Conservation (phyloP, 2,797 vertebrate species). For the Mus minutoides region DNA sequence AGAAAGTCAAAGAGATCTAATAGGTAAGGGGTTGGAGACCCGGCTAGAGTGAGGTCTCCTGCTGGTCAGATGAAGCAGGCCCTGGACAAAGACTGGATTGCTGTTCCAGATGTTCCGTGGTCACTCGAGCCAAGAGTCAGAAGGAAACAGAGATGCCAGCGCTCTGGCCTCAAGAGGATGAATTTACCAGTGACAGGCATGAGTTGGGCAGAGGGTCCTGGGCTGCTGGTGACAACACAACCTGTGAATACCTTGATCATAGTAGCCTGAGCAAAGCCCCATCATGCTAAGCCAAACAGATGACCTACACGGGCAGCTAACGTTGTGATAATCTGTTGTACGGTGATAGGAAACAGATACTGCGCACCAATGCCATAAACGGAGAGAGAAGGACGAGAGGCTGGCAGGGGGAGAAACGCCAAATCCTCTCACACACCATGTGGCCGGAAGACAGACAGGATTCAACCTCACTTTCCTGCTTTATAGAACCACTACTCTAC, state of each 20-base stretch:
- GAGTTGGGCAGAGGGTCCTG: not conserved
- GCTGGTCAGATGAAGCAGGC: not conserved
- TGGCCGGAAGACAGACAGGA: not conserved
- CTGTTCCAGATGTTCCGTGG: not conserved
- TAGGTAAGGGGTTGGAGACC: too few species aligned
- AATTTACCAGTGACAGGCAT: not conserved
- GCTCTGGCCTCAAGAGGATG: not conserved
- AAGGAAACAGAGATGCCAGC: not conserved
- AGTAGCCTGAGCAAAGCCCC: not conserved
- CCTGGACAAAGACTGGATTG: not conserved
- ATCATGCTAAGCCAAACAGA: rapidly evolving
- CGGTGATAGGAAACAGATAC: not conserved
- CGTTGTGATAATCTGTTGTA: not conserved
- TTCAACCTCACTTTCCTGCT: not conserved
- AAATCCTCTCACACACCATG: not conserved
- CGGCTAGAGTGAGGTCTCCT: not conserved
- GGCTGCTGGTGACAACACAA: not conserved
- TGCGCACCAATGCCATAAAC: not conserved
- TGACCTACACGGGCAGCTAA: not conserved
- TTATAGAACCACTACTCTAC: not conserved
- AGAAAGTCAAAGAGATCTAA: not conserved
- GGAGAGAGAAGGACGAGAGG: not conserved
- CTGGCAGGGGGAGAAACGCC: not conserved
- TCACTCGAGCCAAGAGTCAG: not conserved
- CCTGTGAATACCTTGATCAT: rapidly evolving